Evolutionary conservation across 2,113 vertebrate species (phyloP).

Genomic region (Calonectris borealis): DNA sequence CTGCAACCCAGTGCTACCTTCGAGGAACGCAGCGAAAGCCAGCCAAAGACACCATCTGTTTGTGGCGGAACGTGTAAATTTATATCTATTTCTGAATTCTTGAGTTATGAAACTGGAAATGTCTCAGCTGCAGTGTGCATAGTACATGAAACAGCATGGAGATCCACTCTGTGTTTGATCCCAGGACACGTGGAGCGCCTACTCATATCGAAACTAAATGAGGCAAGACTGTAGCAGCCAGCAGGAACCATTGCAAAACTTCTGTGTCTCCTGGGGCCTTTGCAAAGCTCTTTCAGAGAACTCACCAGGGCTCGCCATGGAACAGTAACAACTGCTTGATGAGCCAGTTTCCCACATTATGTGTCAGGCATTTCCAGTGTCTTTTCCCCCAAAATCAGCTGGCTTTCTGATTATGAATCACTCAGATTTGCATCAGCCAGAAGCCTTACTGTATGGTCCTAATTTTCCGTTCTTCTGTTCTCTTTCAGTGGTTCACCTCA

Average conservation of each 20-base stretch:
- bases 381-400: background rate
- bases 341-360: background rate
- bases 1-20: constrained; percentile 27
- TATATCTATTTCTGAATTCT: constrained; percentile 64
- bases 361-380: background rate
- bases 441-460: background rate
- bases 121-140: constrained; percentile 3
- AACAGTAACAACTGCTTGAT: background rate
- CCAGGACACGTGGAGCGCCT: background rate
- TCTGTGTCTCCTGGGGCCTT: background rate
- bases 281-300: background rate
- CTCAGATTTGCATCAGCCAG: background rate
- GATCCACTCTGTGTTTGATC: background rate
- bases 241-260: background rate
- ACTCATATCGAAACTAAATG: background rate
- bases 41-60: constrained; percentile 73
- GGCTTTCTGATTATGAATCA: background rate
- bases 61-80: constrained; percentile 64
- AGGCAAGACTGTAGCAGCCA: background rate
- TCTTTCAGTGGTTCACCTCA: background rate
- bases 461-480: background rate
- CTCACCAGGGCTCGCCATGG: background rate
- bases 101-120: constrained; percentile 56
- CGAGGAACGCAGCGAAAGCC: background rate
- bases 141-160: background rate